These are phyloP conservation scores for Monopterus albus DNA, from an alignment of 2,113 vertebrate species.

Conservation along the genomic window DNA sequence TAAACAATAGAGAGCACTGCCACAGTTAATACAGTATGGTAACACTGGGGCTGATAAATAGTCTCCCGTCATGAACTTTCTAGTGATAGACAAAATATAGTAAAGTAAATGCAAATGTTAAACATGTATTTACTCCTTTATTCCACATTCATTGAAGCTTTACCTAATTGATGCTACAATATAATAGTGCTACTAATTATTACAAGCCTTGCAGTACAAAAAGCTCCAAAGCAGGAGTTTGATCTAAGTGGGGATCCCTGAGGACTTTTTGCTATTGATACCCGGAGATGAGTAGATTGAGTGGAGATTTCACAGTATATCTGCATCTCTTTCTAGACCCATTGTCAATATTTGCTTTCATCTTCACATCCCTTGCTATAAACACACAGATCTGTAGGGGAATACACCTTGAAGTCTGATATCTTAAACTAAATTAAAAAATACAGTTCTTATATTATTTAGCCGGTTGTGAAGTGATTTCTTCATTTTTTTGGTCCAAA, in stretches of 20 bases:
- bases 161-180: too few relatives aligned
- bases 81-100: too few relatives aligned
- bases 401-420: not conserved
- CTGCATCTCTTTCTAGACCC: conserved; percentile 47
- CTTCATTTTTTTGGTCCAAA: not conserved
- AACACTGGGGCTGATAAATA: too few relatives aligned
- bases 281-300: conserved; percentile 58
- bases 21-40: too few relatives aligned
- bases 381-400: conserved; percentile 14
- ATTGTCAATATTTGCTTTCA: conserved; percentile 53
- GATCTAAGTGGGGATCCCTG: conserved; percentile 49
- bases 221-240: conserved; percentile 35
- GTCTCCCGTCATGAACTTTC: too few relatives aligned
- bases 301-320: conserved; percentile 49
- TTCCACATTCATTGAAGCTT: too few relatives aligned
- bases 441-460: conserved; percentile 17
- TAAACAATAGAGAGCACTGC: too few relatives aligned
- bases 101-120: too few relatives aligned
- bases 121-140: too few relatives aligned
- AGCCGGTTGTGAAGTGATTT: not conserved
- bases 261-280: conserved; percentile 57
- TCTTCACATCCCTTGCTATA: conserved; percentile 43
- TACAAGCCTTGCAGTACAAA: conserved; percentile 15
- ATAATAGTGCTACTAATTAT: too few relatives aligned
- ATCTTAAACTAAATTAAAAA: conserved; percentile 11